Evolutionary conservation across 2,888 invertebrate species (phyloP), one percentile per base, ranked within the genome.

Genomic region (Megaustenia siamemsis): DNA sequence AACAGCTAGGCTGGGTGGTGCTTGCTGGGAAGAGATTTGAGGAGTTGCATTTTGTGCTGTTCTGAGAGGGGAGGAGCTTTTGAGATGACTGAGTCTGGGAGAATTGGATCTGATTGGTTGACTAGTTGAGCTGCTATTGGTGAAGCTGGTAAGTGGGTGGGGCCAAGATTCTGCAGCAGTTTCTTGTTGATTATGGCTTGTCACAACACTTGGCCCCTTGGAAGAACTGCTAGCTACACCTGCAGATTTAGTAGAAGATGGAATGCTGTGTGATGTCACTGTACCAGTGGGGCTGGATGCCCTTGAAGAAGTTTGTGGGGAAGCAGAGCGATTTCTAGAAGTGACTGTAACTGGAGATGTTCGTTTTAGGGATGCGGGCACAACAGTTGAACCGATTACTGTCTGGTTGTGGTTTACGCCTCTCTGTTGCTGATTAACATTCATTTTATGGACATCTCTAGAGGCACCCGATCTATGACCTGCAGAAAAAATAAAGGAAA

Each of bases 91-190:
- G 0, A 81, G 81, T 12, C 79, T 75, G 2, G 85, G 85, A n/a
- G 86, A 86, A 45, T 82, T 77, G 68, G 83, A 81, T 6, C 85
- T 49, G 45, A 77, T 69, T 28, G 66, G 75, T 15, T 75, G 75
- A 45, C 49, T 60, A 63, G 73, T n/a, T 18, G 45, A 35, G 35
- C 8, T 35, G 63, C 18, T 40, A 75, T 15, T 45, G 40, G 35
- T 28, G n/a, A 18, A 53, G 10, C 21, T 73, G 60, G 32, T n/a
- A n/a, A 35, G 24, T 32, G 18, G 53, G 21, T 68, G n/a, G 12
- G 68, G 35, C 49, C n/a, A 77, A 24, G 68, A 10, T 49, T 53
- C 40, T 24, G 71, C 10, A 10, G 35, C 40, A 12, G 24, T 8
- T 6, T 32, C 56, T 45, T 32, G 38, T 18, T 69, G 49, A 10